Evolutionary conservation across 2,113 vertebrate genomes (phyloP), one percentile per base, ranked within the genome.

Genomic region (Esox niger): DNA sequence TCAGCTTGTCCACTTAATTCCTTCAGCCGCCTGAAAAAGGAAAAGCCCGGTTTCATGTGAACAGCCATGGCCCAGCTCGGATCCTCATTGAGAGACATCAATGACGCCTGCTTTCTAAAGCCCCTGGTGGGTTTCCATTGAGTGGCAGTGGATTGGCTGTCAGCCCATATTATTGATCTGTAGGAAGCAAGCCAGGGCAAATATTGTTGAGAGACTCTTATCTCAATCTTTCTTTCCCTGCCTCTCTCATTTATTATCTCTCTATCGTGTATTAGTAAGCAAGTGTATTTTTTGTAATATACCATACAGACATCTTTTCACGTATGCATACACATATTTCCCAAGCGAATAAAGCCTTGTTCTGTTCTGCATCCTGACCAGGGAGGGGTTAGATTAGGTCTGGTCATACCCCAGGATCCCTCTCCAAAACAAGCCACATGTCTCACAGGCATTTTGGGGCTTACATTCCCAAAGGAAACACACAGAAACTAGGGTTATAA

Each of bases 111-210:
- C 87, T 88, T 92, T 88, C 87, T 86, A 82, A 90, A 89, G 89
- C 90, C 90, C 92, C 89, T 92, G 90, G 91, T 93, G 87, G 85
- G 92, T 91, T 96, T 82, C 95, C 95, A 96, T 95, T 92, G 93
- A 95, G 93, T 95, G 92, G 92, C 94, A 93, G 93, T 91, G 93
- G 94, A 90, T 93, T 93, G 92, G 90, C 21, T 52, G 47, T 92
- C 88, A 90, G 87, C 68, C 88, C 70, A 74, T 85, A 91, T 91
- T 91, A 87, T n/a, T n/a, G n/a, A 93, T 87, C 88, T 88, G 89
- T 82, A 90, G 85, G 86, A 74, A 38, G 35, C 35, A 2, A 38
- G 65, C 66, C 88, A 74, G 90, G 93, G 91, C 94, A 97, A 94
- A 97, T 96, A 89, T 80, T 64, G 49, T 43, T 35, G 85, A 4